These are phyloP conservation scores for Porphyrio hochstetteri DNA, from an alignment of 2,113 vertebrate genomes.

Conservation along the genomic window DNA sequence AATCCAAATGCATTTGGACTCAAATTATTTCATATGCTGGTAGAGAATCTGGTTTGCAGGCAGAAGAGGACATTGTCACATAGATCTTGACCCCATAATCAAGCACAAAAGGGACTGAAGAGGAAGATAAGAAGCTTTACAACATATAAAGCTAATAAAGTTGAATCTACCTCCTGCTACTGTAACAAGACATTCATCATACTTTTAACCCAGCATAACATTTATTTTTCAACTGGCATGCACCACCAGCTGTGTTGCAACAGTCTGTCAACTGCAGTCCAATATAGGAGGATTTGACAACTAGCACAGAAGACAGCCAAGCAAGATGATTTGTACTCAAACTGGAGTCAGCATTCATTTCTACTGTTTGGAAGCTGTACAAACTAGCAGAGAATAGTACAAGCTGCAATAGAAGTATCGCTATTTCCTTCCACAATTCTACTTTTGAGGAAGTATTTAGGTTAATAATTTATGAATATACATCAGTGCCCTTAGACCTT, in stretches of 20 bases:
- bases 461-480: background rate
- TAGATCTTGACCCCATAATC: background rate
- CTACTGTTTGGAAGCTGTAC: background rate
- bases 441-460: background rate
- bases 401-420: background rate
- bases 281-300: background rate
- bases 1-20: background rate
- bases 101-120: background rate
- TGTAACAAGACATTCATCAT: background rate
- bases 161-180: background rate
- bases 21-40: background rate
- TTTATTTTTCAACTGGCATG: background rate
- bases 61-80: background rate
- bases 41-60: background rate
- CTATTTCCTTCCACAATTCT: background rate
- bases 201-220: background rate
- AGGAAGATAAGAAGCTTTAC: background rate
- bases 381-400: background rate
- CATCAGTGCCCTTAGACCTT: background rate
- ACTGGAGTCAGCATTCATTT: background rate
- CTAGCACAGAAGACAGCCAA: background rate
- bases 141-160: background rate
- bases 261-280: background rate
- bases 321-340: background rate
- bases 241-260: background rate